Percentiles rank a stretch among this genome's conserved stretches.
Evolutionary conservation across 2,888 invertebrate genomes (phyloP).

Genomic region (Cylloceria caligata): DNA sequence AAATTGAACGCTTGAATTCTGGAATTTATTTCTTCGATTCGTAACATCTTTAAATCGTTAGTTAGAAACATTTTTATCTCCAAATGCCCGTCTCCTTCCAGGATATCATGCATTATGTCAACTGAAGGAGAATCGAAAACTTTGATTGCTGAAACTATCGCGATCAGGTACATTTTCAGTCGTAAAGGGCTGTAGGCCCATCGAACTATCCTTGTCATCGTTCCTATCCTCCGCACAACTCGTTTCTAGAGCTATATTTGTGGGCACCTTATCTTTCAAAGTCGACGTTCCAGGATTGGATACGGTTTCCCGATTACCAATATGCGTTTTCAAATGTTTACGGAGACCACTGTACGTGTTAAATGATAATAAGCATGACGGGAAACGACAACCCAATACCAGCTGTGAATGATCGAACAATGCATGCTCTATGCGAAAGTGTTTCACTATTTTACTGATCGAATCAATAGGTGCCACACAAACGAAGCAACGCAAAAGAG

Average conservation of each 20-base stretch:
- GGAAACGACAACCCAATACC: too few relatives aligned
- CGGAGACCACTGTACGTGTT: not conserved
- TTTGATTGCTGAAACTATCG: constrained; percentile 44
- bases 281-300: too few relatives aligned
- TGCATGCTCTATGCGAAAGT: too few relatives aligned
- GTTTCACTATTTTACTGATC: too few relatives aligned
- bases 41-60: constrained; percentile 46
- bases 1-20: constrained; percentile 41
- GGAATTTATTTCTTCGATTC: constrained; percentile 37
- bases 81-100: constrained; percentile 58
- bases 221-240: too few relatives aligned
- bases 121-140: constrained; percentile 51
- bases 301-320: too few relatives aligned
- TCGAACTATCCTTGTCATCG: too few relatives aligned
- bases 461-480: not conserved
- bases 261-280: too few relatives aligned
- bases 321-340: not conserved
- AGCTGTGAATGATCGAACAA: too few relatives aligned
- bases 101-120: constrained; percentile 38
- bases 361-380: not conserved
- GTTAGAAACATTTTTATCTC: constrained; percentile 48
- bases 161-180: constrained; percentile 25
- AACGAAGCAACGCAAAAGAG: not conserved
- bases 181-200: too few relatives aligned
- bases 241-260: too few relatives aligned